These are phyloP conservation scores for Anhinga rufa DNA, from an alignment of 2,113 vertebrate species.

Conservation along the genomic window DNA sequence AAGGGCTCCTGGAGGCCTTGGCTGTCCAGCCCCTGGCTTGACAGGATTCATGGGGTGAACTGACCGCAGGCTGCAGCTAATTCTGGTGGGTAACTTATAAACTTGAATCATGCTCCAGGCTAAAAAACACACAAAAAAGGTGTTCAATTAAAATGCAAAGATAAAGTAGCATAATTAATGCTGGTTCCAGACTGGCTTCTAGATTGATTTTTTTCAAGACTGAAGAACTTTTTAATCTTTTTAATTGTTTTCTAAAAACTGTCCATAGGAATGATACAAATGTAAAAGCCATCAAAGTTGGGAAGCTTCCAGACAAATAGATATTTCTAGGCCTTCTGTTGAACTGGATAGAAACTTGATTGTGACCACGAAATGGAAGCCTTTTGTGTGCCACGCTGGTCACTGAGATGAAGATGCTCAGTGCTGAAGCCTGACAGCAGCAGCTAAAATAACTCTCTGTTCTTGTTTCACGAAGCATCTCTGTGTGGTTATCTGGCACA, in stretches of 20 bases:
- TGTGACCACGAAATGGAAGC: neutral
- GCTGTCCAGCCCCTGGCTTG: no score
- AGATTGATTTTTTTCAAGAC: neutral
- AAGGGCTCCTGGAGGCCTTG: no score
- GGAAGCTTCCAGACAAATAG: neutral
- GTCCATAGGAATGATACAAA: neutral
- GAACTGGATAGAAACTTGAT: neutral
- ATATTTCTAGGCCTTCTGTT: neutral
- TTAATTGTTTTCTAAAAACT: neutral
- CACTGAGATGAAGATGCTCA: neutral
- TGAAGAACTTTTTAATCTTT: neutral
- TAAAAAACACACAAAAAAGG: neutral
- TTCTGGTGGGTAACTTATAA: fast-evolving
- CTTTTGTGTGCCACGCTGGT: fast-evolving
- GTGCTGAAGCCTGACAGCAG: neutral
- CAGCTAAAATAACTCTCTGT: neutral
- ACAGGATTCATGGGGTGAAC: no score
- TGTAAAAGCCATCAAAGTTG: neutral
- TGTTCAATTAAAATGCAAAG: neutral
- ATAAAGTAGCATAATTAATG: neutral
- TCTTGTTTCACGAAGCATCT: neutral
- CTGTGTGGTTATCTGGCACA: neutral
- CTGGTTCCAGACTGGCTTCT: neutral
- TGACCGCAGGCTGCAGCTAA: fast-evolving
- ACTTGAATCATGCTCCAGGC: fast-evolving